phyloP scores from a whole-genome alignment of 2,888 invertebrate genomes.

The Arctia plantaginis region DNA sequence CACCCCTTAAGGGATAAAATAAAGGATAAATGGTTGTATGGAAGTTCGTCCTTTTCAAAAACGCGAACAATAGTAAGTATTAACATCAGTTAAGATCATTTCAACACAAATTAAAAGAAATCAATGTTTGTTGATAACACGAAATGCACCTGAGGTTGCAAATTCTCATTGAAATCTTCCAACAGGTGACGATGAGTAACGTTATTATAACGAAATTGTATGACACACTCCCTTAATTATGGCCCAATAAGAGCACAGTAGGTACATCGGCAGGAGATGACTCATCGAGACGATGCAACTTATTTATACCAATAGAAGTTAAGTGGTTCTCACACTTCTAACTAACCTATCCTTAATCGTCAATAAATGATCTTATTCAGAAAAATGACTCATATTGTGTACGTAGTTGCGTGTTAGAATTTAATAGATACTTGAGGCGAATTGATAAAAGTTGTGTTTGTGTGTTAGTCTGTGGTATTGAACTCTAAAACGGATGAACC shows the following conservation, averaged over 20 bases:
- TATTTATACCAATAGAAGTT: conserved; percentile 40
- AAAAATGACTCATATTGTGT: conserved; percentile 15
- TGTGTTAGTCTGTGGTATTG: not conserved
- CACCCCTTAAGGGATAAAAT: too few species aligned
- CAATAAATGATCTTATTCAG: conserved; percentile 16
- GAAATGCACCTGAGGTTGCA: conserved; percentile 5
- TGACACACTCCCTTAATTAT: conserved; percentile 19
- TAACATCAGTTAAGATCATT: too few species aligned
- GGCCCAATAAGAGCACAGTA: conserved; percentile 16
- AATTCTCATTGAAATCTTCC: not conserved
- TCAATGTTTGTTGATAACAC: not conserved
- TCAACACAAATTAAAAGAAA: not conserved
- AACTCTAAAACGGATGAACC: not conserved
- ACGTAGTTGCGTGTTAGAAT: not conserved
- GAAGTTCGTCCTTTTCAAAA: too few species aligned
- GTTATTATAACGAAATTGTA: conserved; percentile 9
- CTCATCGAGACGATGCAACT: conserved; percentile 35
- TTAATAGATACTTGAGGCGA: not conserved
- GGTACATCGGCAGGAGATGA: conserved; percentile 26
- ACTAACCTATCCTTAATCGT: conserved; percentile 12
- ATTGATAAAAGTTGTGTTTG: not conserved
- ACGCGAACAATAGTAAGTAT: too few species aligned
- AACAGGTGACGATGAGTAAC: conserved; percentile 11
- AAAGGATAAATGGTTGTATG: too few species aligned
- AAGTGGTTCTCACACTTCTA: conserved; percentile 21